Evolutionary conservation across 2,888 invertebrate genomes (phyloP).

Genomic region (Hypomecis atomaria): DNA sequence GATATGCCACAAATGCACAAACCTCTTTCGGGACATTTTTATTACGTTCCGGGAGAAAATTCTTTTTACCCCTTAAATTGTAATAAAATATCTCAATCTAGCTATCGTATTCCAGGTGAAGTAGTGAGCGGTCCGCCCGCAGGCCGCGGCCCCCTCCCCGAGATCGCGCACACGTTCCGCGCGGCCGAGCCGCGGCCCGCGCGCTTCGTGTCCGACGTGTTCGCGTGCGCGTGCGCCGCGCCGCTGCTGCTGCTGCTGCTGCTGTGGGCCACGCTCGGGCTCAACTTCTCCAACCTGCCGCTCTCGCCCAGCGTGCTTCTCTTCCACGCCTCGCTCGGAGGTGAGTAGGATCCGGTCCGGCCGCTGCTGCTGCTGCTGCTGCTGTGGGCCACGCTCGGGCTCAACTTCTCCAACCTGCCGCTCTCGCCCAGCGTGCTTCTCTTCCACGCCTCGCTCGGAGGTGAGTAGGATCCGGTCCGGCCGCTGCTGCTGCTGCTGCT

Average conservation of each 20-base stretch:
- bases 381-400: constrained; percentile 24
- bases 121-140: not conserved
- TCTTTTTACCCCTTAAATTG: not conserved
- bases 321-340: constrained; percentile 95
- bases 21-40: not conserved
- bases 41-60: not conserved
- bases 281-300: constrained; percentile 94
- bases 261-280: constrained; percentile 94
- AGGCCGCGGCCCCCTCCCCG: constrained; percentile 79
- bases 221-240: constrained; percentile 92
- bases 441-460: no score
- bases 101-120: not conserved
- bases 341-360: constrained; percentile 63
- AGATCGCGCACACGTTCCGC: constrained; percentile 93
- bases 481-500: no score
- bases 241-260: constrained; percentile 92
- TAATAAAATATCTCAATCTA: no score
- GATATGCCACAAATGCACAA: no score
- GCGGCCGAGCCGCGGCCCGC: constrained; percentile 96
- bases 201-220: constrained; percentile 93
- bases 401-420: no score
- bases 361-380: no score
- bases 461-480: no score
- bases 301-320: constrained; percentile 91
- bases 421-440: no score